Evolutionary conservation across 2,888 invertebrate species (phyloP).

Genomic region (Agrochola macilenta): DNA sequence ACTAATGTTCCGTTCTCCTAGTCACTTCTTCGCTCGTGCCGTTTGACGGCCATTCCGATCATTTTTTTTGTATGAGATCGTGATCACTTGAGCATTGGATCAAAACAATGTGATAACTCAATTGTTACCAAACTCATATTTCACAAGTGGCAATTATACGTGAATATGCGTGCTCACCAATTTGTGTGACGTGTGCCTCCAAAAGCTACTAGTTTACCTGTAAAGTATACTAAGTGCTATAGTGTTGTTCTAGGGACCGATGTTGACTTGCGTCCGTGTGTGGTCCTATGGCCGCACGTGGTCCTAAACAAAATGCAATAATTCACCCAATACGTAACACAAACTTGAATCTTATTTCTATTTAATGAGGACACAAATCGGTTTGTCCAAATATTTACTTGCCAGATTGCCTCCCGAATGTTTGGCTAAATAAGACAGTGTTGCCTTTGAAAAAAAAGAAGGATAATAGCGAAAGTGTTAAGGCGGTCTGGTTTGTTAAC

Average conservation of each 20-base stretch:
- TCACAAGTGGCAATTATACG: background rate
- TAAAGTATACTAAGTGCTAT: conserved; percentile 88
- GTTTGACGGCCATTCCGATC: background rate
- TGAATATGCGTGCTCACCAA: too few relatives aligned
- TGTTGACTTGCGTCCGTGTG: conserved; percentile 88
- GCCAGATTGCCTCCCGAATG: conserved; percentile 65
- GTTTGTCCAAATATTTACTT: conserved; percentile 41
- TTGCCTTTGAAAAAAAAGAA: conserved; percentile 81
- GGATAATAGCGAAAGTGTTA: conserved; percentile 89
- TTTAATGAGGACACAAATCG: conserved; percentile 65
- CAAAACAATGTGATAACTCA: background rate
- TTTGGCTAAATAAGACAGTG: conserved; percentile 83
- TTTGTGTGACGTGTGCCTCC: conserved; percentile 77
- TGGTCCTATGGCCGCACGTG: conserved; percentile 81
- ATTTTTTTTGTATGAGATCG: background rate
- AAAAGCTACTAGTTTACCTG: conserved; percentile 88
- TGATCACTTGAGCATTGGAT: background rate
- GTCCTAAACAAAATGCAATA: conserved; percentile 62
- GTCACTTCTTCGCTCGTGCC: background rate
- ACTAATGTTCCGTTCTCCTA: background rate
- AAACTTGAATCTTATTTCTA: conserved; percentile 71
- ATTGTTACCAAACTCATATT: background rate
- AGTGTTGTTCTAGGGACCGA: conserved; percentile 88
- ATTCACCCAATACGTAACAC: conserved; percentile 51
- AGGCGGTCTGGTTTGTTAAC: conserved; percentile 80